A percentile compares a stretch with the other conserved stretches of the same genome.
Conservation (phyloP, 2,888 invertebrate species). For the Tanypteryx hageni region DNA sequence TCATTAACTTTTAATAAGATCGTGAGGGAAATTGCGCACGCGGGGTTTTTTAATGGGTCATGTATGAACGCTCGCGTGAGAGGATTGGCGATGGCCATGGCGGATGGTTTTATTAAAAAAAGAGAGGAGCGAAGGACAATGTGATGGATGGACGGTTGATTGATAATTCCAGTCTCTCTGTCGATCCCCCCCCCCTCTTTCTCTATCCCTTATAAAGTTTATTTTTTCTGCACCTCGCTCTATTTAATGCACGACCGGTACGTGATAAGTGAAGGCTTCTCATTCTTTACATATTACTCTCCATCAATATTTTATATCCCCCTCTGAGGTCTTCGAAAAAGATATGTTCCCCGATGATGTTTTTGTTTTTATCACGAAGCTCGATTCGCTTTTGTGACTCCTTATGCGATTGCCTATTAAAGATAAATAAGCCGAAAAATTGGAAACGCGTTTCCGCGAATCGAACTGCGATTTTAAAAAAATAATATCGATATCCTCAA, state of each 20-base stretch:
- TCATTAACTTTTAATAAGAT: constrained; percentile 19
- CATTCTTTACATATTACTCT: not conserved
- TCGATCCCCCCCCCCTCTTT: not conserved
- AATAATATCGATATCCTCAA: no score
- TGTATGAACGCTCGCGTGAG: not conserved
- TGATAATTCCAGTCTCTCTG: no score
- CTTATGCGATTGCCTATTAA: no score
- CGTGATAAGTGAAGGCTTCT: not conserved
- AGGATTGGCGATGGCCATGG: not conserved
- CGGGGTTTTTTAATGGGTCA: constrained; percentile 13
- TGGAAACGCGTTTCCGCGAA: no score
- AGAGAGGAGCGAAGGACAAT: not conserved
- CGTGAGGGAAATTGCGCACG: constrained; percentile 1
- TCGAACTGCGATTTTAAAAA: no score
- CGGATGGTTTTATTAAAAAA: not conserved
- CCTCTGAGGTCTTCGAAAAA: no score
- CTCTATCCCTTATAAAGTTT: not conserved
- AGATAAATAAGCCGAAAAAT: no score
- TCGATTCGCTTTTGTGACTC: no score
- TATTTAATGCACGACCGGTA: not conserved
- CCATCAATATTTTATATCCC: not conserved
- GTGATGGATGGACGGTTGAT: no score
- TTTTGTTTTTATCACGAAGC: no score
- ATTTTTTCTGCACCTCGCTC: not conserved
- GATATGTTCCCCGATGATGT: no score